Conservation (phyloP, 2,888 invertebrate species). For the Conops quadrifasciatus region DNA sequence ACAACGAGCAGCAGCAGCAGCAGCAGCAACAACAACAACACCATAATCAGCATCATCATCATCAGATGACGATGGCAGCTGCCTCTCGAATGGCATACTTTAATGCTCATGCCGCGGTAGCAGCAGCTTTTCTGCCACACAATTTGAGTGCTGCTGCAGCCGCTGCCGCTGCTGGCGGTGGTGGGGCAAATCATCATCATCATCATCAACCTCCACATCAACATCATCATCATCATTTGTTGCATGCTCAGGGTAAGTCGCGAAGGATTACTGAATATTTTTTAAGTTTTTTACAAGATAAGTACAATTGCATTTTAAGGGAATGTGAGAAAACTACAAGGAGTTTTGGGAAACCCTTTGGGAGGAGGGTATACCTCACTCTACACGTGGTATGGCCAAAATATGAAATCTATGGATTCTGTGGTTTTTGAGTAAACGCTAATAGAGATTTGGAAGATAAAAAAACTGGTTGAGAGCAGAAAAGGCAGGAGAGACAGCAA, state of each 20-base stretch:
- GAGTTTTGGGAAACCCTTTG: background rate
- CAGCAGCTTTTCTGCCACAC: slow-evolving; percentile 84
- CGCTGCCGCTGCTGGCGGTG: slow-evolving; percentile 56
- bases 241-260: slow-evolving; percentile 64
- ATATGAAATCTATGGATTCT: too few relatives aligned
- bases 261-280: background rate
- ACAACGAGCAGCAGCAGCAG: slow-evolving; percentile 44
- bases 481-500: too few relatives aligned
- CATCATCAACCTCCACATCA: slow-evolving; percentile 41
- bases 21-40: slow-evolving; percentile 46
- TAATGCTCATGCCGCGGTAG: slow-evolving; percentile 91
- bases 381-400: too few relatives aligned
- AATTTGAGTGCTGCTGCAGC: slow-evolving; percentile 67
- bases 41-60: slow-evolving; percentile 53
- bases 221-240: slow-evolving; percentile 54
- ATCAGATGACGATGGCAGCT: slow-evolving; percentile 65
- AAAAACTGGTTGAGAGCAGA: too few relatives aligned
- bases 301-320: background rate
- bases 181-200: slow-evolving; percentile 34
- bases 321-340: background rate
- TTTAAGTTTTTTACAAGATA: too few relatives aligned
- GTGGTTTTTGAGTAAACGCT: too few relatives aligned
- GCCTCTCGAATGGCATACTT: slow-evolving; percentile 88
- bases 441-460: too few relatives aligned
- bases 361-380: background rate